Evolutionary conservation across 2,797 vertebrate species (phyloP), one percentile per base, ranked within the genome.

Genomic region (Syndactyla subalaris): DNA sequence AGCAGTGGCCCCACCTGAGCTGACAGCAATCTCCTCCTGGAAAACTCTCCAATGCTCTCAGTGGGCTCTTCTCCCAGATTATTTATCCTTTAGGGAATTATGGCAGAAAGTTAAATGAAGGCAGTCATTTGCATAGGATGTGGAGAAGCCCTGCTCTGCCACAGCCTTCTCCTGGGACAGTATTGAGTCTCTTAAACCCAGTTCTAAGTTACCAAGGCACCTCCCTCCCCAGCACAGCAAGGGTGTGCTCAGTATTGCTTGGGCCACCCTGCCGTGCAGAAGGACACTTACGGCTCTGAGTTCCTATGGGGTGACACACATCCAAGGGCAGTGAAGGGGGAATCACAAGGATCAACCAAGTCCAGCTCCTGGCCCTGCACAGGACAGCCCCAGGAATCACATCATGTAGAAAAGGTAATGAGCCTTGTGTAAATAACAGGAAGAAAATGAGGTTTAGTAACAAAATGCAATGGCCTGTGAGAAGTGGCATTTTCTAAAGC

Each of bases 221-320:
- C 19, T 46, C 29, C 4, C 10, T 51, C 13, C 24, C 79, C 32
- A 21, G 17, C 2, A 7, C 4, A 34, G 29, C 1, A 4, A 55
- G 74, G 49, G 21, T 11, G 19, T 21, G 24, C 29, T 48, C 32
- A 4, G 4, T 9, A 3, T 17, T 24, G 45, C 23, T 18, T 18
- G 51, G 34, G 36, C 16, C 18, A 21, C 13, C 0, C 12, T 58
- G 49, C 39, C 39, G 0, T 46, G 3, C 4, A 24, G 0, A 2
- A 55, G 58, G 27, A 38, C 41, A 55, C 23, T 15, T 3, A 1
- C 9, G 29, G 12, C 68, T 9, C 36, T 18, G 61, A 12, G 13
- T 30, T 29, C 51, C 24, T 52, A 17, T 49, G 51, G 29, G 29
- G 29, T 52, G n/a, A 30, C 29, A 12, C 4, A 9, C 45, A 32